Conservation (phyloP, 2,797 vertebrate species). For the Eurystomus glaucurus region DNA sequence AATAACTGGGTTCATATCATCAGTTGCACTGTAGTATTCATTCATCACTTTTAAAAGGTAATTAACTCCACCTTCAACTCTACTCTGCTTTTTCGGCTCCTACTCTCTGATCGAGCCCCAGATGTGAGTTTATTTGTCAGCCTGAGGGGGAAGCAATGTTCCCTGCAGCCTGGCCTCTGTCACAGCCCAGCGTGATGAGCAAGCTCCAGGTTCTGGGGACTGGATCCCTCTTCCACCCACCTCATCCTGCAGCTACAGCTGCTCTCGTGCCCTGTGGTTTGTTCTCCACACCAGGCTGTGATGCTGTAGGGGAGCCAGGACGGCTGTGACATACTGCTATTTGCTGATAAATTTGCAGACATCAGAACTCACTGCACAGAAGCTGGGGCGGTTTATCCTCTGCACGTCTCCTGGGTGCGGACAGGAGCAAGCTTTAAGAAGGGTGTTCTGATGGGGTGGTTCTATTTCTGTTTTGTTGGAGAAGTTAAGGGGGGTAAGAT, state of each 20-base stretch:
- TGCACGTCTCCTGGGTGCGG: fast-evolving
- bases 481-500: neutral
- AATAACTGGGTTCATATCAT: neutral
- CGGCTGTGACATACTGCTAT: neutral
- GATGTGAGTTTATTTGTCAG: neutral
- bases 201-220: neutral
- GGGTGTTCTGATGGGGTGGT: fast-evolving
- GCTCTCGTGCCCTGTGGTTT: neutral
- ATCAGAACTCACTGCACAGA: neutral
- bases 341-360: neutral
- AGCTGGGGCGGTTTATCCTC: neutral
- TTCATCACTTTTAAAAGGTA: conserved; percentile 51
- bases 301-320: neutral
- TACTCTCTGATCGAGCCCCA: fast-evolving
- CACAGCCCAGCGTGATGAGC: fast-evolving
- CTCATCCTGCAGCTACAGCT: neutral
- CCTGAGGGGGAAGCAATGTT: neutral
- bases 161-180: neutral
- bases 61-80: conserved; percentile 22
- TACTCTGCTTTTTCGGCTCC: neutral
- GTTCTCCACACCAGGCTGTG: neutral
- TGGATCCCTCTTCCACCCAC: neutral
- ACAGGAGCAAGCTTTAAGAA: neutral
- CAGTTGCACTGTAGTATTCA: neutral
- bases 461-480: neutral